A percentile compares a stretch with the other conserved stretches of the same genome.
Conservation (phyloP, 1,140 invertebrate species). For the Papilio aristodemus region DNA sequence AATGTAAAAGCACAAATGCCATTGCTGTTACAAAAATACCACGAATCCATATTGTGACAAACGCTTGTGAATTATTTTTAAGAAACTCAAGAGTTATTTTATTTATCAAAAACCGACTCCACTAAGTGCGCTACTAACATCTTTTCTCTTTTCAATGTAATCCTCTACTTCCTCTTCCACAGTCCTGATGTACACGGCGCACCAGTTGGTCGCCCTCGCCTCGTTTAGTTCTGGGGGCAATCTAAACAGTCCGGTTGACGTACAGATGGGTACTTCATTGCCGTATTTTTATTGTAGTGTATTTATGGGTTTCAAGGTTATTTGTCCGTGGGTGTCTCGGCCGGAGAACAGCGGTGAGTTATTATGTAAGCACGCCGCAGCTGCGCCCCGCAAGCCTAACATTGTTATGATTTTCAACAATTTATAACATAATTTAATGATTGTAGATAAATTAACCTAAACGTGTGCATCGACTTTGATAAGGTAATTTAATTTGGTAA, state of each 20-base stretch:
- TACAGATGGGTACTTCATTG: slow-evolving; percentile 43
- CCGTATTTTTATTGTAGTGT: slow-evolving; percentile 48
- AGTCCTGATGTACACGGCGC: neutral
- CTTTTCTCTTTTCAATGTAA: too few relatives aligned
- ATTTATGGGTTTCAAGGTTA: slow-evolving; percentile 61
- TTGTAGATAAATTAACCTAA: slow-evolving; percentile 16
- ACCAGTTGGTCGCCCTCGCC: neutral
- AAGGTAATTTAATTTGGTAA: neutral
- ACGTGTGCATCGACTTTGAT: neutral
- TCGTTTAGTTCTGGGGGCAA: slow-evolving; percentile 1
- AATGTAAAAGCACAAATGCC: too few relatives aligned
- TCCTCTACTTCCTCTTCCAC: too few relatives aligned
- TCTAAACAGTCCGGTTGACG: slow-evolving; percentile 46
- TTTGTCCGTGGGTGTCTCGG: slow-evolving; percentile 34
- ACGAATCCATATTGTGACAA: too few relatives aligned
- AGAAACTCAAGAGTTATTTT: too few relatives aligned
- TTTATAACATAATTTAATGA: slow-evolving; percentile 18
- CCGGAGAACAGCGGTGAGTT: neutral
- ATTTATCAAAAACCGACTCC: too few relatives aligned
- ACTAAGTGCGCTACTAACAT: too few relatives aligned
- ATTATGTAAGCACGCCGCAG: slow-evolving; percentile 15
- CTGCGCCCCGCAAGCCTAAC: neutral
- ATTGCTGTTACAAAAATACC: too few relatives aligned
- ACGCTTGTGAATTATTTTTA: too few relatives aligned
- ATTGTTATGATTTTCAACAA: slow-evolving; percentile 9